phyloP scores from a whole-genome alignment of 2,888 invertebrate genomes.

The Miltochrista miniata region DNA sequence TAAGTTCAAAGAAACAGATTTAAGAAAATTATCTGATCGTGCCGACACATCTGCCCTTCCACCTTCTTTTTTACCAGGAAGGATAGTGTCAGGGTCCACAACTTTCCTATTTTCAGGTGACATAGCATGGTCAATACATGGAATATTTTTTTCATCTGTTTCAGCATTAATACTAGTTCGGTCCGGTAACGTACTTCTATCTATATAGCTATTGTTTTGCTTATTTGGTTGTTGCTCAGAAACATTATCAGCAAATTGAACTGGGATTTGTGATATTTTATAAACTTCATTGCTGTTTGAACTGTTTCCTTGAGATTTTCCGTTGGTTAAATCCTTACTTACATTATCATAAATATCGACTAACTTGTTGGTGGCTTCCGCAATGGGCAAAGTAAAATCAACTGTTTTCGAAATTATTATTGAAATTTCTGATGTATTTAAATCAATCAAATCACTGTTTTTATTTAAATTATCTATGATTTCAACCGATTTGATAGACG shows the following conservation, averaged over 20 bases:
- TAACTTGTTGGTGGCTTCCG: background rate
- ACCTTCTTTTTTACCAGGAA: background rate
- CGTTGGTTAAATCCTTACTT: background rate
- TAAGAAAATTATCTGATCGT: background rate
- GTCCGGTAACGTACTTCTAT: no score
- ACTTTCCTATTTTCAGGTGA: no score
- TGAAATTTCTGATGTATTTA: no score
- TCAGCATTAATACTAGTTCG: no score
- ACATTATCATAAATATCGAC: background rate
- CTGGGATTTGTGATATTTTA: no score
- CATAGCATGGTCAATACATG: no score
- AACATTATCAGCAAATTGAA: no score
- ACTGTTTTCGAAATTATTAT: no score
- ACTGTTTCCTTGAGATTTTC: background rate
- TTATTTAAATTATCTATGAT: background rate
- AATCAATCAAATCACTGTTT: background rate
- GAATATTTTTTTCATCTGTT: no score
- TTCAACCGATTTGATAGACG: background rate
- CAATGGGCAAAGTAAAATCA: background rate
- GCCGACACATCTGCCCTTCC: background rate
- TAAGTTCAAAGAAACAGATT: slow-evolving; percentile 42
- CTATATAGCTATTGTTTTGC: no score
- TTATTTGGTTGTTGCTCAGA: no score
- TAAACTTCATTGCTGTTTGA: background rate
- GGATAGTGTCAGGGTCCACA: background rate